Conservation (phyloP, 2,797 vertebrate species). For the Cossypha dichroa region DNA sequence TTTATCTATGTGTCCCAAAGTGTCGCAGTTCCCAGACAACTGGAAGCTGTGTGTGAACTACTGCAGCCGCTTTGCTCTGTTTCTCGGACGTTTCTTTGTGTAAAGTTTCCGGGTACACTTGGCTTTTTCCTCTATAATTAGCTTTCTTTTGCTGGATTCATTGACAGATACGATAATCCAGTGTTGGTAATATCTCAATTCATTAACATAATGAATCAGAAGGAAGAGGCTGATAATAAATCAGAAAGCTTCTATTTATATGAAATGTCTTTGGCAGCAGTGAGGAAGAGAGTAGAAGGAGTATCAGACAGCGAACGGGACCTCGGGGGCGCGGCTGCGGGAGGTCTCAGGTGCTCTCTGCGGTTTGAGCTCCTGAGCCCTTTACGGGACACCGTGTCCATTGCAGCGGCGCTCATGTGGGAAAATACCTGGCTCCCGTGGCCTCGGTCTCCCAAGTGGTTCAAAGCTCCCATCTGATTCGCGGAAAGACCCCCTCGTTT, state of each 20-base stretch:
- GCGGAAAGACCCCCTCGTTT: too few species aligned
- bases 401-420: neutral
- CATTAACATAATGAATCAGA: slow-evolving; percentile 70
- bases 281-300: neutral
- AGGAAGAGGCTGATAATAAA: slow-evolving; percentile 60
- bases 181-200: slow-evolving; percentile 59
- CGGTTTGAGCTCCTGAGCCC: neutral
- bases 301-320: neutral
- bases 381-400: neutral
- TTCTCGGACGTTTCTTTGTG: slow-evolving; percentile 10
- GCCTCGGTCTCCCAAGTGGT: neutral
- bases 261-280: slow-evolving; percentile 46
- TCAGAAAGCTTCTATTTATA: slow-evolving; percentile 66
- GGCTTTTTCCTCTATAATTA: slow-evolving; percentile 50
- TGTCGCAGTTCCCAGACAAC: neutral
- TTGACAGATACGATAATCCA: slow-evolving; percentile 49
- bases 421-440: neutral
- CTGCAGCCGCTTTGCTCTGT: neutral
- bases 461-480: neutral
- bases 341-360: neutral
- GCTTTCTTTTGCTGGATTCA: slow-evolving; percentile 54
- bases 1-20: neutral
- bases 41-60: neutral
- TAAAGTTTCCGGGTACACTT: neutral
- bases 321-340: neutral